Conservation (phyloP, 1,140 invertebrate genomes). For the Leptopilina boulardi region DNA sequence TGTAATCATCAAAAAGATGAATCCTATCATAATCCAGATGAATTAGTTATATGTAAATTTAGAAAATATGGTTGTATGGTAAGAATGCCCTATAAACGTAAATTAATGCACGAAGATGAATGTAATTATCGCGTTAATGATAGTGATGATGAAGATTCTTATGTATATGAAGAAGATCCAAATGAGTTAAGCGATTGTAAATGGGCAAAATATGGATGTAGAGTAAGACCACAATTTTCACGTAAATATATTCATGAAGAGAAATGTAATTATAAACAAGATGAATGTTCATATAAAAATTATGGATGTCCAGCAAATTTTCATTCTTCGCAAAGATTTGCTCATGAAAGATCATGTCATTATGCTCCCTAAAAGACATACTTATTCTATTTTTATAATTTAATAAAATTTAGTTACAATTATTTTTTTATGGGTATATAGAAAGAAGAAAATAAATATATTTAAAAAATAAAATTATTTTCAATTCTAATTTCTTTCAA, state of each 20-base stretch:
- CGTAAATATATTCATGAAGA: slow-evolving; percentile 53
- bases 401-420: too few species aligned
- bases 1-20: slow-evolving; percentile 58
- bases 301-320: slow-evolving; percentile 54
- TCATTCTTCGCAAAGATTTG: slow-evolving; percentile 45
- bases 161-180: background rate
- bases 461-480: too few species aligned
- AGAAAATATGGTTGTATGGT: slow-evolving; percentile 62
- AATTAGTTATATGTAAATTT: slow-evolving; percentile 61
- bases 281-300: slow-evolving; percentile 54
- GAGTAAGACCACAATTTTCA: slow-evolving; percentile 52
- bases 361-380: slow-evolving; percentile 39
- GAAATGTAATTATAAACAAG: slow-evolving; percentile 64
- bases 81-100: slow-evolving; percentile 56
- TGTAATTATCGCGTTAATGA: slow-evolving; percentile 58
- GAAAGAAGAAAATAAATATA: too few species aligned
- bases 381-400: too few species aligned
- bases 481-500: too few species aligned
- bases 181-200: slow-evolving; percentile 47
- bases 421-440: too few species aligned
- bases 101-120: slow-evolving; percentile 60
- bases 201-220: slow-evolving; percentile 60
- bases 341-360: slow-evolving; percentile 56
- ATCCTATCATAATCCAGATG: slow-evolving; percentile 46
- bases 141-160: background rate